Percentiles rank a stretch among this genome's conserved stretches.
Conservation (phyloP, 2,797 vertebrate species). For the Gymnoscopelus microlampas region DNA sequence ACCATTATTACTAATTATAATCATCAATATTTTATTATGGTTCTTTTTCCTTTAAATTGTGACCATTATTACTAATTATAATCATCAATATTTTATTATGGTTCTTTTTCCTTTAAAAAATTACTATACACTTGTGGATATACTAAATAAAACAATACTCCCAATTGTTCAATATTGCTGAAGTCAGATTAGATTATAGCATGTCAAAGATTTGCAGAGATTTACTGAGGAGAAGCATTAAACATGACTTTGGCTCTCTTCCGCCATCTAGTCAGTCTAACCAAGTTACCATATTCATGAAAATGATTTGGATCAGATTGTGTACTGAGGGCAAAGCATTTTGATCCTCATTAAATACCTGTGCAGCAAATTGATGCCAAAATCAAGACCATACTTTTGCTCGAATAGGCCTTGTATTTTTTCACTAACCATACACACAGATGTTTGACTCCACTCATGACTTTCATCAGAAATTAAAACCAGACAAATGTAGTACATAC, state of each 20-base stretch:
- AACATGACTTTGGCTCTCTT: slow-evolving; percentile 61
- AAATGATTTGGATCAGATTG: slow-evolving; percentile 43
- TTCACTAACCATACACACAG: slow-evolving; percentile 3
- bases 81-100: too few relatives aligned
- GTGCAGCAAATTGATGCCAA: slow-evolving; percentile 53
- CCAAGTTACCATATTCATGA: slow-evolving; percentile 33
- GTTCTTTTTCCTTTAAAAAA: too few relatives aligned
- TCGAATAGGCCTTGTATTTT: slow-evolving; percentile 21
- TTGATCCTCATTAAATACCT: slow-evolving; percentile 61
- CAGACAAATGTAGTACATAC: slow-evolving; percentile 41
- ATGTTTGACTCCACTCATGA: slow-evolving; percentile 21
- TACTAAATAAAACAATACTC: too few relatives aligned
- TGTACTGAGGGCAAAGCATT: slow-evolving; percentile 43
- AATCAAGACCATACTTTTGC: slow-evolving; percentile 17
- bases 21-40: too few relatives aligned
- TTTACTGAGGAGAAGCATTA: slow-evolving; percentile 17
- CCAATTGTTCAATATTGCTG: too few relatives aligned
- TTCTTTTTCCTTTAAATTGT: too few relatives aligned
- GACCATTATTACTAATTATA: too few relatives aligned
- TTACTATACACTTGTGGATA: too few relatives aligned
- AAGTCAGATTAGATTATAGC: background rate
- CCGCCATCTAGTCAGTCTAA: slow-evolving; percentile 70
- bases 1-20: too few relatives aligned
- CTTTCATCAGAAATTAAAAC: slow-evolving; percentile 48
- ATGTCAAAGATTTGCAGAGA: slow-evolving; percentile 14